Evolutionary conservation across 23 tunicate genomes (phyloP).

Genomic region (Corella eumyota): DNA sequence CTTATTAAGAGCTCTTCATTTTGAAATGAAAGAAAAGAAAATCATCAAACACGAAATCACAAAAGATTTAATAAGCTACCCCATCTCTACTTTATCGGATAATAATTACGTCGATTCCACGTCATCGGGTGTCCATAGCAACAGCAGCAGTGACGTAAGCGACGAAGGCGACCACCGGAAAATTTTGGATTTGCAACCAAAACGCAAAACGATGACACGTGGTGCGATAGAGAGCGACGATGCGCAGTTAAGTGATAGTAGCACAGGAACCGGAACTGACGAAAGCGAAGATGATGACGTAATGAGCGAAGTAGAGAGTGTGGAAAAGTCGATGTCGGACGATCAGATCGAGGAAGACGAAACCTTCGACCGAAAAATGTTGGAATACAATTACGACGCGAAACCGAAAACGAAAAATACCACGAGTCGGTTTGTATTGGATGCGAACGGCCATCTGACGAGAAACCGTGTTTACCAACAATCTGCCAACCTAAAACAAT

Average conservation of each 20-base stretch:
- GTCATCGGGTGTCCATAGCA: constrained; percentile 35
- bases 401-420: too few species aligned
- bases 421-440: too few species aligned
- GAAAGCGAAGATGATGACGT: constrained; percentile 14
- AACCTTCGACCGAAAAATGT: too few species aligned
- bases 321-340: background rate
- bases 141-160: constrained; percentile 32
- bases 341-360: too few species aligned
- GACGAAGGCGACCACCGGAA: background rate
- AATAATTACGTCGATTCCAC: too few species aligned
- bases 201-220: constrained; percentile 6
- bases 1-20: constrained; percentile 45
- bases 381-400: too few species aligned
- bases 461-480: too few species aligned
- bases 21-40: constrained; percentile 52
- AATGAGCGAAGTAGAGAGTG: background rate
- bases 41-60: constrained; percentile 4
- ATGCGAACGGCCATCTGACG: too few species aligned
- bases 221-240: background rate
- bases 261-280: constrained; percentile 9
- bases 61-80: constrained; percentile 1
- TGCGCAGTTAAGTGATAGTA: constrained; percentile 7
- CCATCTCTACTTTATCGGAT: too few species aligned
- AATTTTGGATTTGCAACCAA: background rate
- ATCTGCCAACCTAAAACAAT: too few species aligned